Conservation (phyloP, 2,113 vertebrate genomes). For the Cathartes aura region DNA sequence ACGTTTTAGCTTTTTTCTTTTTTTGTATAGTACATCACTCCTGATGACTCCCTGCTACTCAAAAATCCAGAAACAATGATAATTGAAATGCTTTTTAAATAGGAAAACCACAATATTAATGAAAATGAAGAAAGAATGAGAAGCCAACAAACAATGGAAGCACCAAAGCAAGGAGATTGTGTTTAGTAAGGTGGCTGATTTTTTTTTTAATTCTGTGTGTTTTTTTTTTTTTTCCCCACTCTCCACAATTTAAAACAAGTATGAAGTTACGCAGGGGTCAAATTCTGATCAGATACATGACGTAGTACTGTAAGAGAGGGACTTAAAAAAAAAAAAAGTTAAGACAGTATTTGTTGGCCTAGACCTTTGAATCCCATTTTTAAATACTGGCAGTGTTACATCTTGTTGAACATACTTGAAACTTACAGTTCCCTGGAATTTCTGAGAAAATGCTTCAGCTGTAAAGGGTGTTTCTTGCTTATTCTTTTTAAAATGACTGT, state of each 20-base stretch:
- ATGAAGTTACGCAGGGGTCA: background rate
- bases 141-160: background rate
- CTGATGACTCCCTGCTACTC: background rate
- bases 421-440: background rate
- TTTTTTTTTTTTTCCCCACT: background rate
- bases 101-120: background rate
- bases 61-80: background rate
- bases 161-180: background rate
- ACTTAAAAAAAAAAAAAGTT: background rate
- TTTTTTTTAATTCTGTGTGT: background rate
- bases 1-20: background rate
- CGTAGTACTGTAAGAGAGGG: background rate
- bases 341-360: background rate
- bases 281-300: background rate
- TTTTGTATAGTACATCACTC: background rate
- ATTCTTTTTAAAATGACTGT: background rate
- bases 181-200: background rate
- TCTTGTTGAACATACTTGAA: background rate
- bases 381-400: background rate
- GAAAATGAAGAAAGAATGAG: background rate
- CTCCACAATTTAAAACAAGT: background rate
- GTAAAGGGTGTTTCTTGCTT: background rate
- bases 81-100: background rate
- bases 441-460: background rate
- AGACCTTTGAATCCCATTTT: background rate